These are phyloP conservation scores for Patella pellucida DNA, from an alignment of 2,888 invertebrate species.

Conservation along the genomic window DNA sequence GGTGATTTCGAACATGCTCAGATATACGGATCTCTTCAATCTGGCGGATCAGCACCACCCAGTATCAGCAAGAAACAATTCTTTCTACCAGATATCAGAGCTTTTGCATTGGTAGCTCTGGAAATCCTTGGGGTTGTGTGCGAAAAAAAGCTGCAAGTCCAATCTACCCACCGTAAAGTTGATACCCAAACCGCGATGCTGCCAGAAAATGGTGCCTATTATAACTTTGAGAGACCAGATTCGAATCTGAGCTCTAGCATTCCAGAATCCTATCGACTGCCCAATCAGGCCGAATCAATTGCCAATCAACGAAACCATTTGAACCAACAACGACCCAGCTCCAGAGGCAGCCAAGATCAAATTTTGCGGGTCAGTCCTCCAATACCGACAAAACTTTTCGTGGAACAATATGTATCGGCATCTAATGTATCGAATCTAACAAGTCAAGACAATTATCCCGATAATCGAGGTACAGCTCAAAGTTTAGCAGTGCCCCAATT, in stretches of 20 bases:
- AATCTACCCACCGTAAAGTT: constrained; percentile 30
- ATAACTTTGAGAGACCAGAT: neutral
- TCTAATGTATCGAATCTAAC: neutral
- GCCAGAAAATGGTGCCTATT: neutral
- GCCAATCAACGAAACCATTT: neutral
- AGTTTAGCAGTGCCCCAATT: neutral
- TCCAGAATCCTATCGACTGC: neutral
- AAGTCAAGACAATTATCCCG: neutral
- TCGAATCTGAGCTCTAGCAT: neutral
- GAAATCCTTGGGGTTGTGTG: constrained; percentile 56
- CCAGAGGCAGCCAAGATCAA: neutral
- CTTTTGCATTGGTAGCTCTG: constrained; percentile 57
- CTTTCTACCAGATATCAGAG: constrained; percentile 59
- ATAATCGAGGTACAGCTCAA: neutral
- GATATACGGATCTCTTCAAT: constrained; percentile 59
- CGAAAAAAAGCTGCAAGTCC: constrained; percentile 44
- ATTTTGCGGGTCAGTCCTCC: neutral
- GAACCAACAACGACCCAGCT: neutral
- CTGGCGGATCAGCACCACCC: constrained; percentile 44
- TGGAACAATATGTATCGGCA: neutral
- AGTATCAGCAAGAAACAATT: constrained; percentile 53
- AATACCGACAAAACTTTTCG: neutral
- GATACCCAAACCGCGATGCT: neutral
- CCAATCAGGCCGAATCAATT: neutral
- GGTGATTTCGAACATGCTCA: constrained; percentile 62